Evolutionary conservation across 2,113 vertebrate genomes (phyloP).

Genomic region (Saguinus midas): DNA sequence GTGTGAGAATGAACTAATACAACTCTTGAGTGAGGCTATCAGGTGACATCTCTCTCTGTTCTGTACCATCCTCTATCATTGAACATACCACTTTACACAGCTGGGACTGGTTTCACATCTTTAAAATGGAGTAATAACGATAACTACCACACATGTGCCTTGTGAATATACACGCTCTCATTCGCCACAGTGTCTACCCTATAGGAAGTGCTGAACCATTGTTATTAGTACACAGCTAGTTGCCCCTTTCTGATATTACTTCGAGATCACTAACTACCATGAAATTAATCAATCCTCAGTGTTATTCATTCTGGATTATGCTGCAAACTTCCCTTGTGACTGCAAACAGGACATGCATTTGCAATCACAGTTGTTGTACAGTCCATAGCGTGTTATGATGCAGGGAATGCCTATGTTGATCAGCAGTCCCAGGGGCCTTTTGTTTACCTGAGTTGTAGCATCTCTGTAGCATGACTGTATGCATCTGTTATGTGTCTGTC

Average conservation of each 20-base stretch:
- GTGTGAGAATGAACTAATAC: no score
- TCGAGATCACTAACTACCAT: neutral
- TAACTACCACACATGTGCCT: neutral
- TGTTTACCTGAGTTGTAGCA: neutral
- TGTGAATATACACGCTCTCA: neutral
- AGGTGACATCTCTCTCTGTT: neutral
- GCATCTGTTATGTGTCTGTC: fast-evolving
- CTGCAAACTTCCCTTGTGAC: neutral
- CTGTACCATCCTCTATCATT: neutral
- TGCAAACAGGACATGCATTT: neutral
- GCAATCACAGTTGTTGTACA: neutral
- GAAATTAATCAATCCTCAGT: neutral
- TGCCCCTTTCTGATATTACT: neutral
- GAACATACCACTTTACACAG: neutral
- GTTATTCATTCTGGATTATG: neutral
- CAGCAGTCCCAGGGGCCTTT: neutral
- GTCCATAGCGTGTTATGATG: neutral
- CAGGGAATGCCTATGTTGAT: no score
- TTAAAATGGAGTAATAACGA: neutral
- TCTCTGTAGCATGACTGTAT: neutral
- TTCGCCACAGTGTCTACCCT: neutral
- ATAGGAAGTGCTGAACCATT: neutral
- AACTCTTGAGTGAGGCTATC: neutral
- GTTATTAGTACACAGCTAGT: no score
- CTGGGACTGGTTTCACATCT: neutral